phyloP scores from a whole-genome alignment of 2,797 vertebrate species.

The Peromyscus nudipes region DNA sequence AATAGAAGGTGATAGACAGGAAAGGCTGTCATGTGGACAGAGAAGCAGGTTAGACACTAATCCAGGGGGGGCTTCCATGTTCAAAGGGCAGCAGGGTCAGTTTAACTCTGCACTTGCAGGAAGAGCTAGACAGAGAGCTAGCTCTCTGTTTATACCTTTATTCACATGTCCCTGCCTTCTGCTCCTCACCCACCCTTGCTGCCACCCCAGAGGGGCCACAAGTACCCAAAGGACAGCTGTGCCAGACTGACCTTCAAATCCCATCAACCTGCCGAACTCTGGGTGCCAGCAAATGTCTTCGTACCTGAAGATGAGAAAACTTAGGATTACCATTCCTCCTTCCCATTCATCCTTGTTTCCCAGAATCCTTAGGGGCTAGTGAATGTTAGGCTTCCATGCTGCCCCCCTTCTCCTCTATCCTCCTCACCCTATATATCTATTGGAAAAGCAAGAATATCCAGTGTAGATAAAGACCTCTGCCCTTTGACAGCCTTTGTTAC shows the following conservation, averaged over 20 bases:
- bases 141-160: not conserved
- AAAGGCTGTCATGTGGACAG: not conserved
- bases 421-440: not conserved
- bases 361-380: not conserved
- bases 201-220: not conserved
- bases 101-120: not conserved
- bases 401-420: not conserved
- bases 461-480: not conserved
- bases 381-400: not conserved
- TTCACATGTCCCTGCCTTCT: not conserved
- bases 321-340: not conserved
- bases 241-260: not conserved
- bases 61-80: not conserved
- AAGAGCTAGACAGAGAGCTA: not conserved
- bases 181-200: not conserved
- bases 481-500: not conserved
- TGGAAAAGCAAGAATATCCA: not conserved
- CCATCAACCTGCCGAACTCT: not conserved
- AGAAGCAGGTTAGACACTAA: not conserved
- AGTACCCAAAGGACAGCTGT: not conserved
- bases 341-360: too few relatives aligned
- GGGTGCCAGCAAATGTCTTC: not conserved
- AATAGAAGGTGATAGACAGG: not conserved
- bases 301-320: not conserved
- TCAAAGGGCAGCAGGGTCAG: too few relatives aligned